Evolutionary conservation across 2,888 invertebrate genomes (phyloP), one percentile per base, ranked within the genome.

Genomic region (Candidula unifasciata): DNA sequence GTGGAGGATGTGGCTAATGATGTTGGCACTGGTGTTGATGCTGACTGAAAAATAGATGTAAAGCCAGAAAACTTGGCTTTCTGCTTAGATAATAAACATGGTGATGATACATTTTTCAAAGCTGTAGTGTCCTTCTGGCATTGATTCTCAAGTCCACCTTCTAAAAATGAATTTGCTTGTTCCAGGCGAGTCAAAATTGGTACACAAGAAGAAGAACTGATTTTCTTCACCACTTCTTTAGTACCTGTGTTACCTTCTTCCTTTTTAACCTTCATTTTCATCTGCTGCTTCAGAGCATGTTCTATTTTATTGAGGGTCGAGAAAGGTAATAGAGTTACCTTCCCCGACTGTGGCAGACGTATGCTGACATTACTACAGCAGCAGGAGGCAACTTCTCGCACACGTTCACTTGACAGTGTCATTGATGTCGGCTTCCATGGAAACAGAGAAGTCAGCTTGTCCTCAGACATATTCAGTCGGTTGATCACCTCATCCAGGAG

Each of bases 291-390:
- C 35, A 84, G 44, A 10, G 84, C 80, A 1, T 30, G 33, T 68
- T 84, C 84, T n/a, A 84, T 84, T 24, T 80, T 71, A n/a, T 71
- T 74, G 35, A 84, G 80, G 30, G 84, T 80, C 27, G 80, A 64
- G 16, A 84, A 80, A 0, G 84, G 84, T 3, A 84, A 80, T 1
- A 84, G 84, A 24, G 84, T 84, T 3, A 84, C 84, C 24, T 80
- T 74, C 35, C 84, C 80, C 0, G 84, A 80, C 37, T 80, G 84
- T 6, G 84, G 84, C 60, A 84, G 76, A 35, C 84, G 84, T 27
- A 84, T 84, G 54, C 84, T 84, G 66, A 84, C 84, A 57, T 84
- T 84, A 80, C 84, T 84, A 37, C 84, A 84, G 76, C 84, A 84
- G 24, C 84, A 84, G 54, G 84, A 84, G 52, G 84, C 84, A 18